Percentiles rank a stretch among this genome's conserved stretches.
Evolutionary conservation across 2,797 vertebrate genomes (phyloP).

Genomic region (Lates japonicus): DNA sequence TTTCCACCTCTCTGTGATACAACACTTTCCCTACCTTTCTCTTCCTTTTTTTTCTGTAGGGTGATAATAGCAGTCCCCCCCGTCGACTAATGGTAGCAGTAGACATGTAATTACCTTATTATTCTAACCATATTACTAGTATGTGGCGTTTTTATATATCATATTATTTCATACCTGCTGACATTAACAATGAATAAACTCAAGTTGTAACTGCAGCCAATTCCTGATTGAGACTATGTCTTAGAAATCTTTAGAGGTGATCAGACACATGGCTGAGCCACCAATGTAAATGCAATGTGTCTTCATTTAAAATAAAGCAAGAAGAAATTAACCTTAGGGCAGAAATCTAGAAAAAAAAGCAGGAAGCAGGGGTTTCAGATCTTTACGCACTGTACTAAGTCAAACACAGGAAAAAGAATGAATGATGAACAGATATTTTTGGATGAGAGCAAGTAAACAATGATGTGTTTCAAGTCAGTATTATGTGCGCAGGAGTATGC

Average conservation of each 20-base stretch:
- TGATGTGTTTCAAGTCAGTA: neutral
- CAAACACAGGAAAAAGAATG: neutral
- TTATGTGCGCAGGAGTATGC: neutral
- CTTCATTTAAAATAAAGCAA: neutral
- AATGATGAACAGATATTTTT: conserved; percentile 25
- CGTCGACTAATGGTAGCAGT: neutral
- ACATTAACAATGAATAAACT: neutral
- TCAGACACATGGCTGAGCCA: neutral
- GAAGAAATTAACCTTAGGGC: neutral
- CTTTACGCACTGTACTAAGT: neutral
- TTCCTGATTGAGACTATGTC: too few species aligned
- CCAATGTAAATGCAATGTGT: too few species aligned
- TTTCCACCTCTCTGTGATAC: conserved; percentile 8
- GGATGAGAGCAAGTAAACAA: conserved; percentile 11
- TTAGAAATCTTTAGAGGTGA: neutral
- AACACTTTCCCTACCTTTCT: neutral
- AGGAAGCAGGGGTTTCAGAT: neutral
- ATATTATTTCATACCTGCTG: neutral
- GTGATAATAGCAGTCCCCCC: neutral
- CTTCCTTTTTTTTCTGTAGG: neutral
- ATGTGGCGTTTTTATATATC: neutral
- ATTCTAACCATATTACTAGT: neutral
- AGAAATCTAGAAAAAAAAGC: neutral
- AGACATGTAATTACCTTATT: neutral
- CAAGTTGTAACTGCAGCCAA: neutral